Conservation (phyloP, 2,113 vertebrate species). For the Aegithalos caudatus region DNA sequence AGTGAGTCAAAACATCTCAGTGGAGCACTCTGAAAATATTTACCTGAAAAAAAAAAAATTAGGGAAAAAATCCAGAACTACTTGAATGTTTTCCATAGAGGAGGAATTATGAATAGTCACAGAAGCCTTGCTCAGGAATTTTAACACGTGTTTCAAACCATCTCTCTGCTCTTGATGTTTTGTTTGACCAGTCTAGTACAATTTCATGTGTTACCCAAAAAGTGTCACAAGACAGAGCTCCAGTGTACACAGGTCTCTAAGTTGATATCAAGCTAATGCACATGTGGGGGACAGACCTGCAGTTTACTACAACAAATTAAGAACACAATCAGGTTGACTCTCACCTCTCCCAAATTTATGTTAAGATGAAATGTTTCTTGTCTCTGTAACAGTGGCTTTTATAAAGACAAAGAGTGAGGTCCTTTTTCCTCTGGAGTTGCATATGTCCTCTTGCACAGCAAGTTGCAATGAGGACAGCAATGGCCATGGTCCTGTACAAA, state of each 20-base stretch:
- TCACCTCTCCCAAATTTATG: background rate
- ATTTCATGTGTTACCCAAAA: background rate
- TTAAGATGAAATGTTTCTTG: background rate
- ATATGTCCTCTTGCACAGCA: background rate
- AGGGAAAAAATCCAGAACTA: background rate
- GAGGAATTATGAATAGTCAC: background rate
- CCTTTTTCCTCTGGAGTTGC: background rate
- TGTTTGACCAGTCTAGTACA: background rate
- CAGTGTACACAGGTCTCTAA: background rate
- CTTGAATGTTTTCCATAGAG: background rate
- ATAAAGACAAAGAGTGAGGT: background rate
- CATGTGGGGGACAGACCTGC: background rate
- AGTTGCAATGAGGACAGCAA: background rate
- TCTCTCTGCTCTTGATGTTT: background rate
- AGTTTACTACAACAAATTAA: background rate
- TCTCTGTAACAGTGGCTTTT: background rate
- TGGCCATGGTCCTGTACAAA: fast-evolving
- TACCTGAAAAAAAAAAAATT: background rate
- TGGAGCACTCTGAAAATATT: background rate
- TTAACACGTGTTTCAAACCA: background rate
- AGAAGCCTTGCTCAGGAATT: background rate
- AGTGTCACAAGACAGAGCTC: background rate
- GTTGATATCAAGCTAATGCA: background rate
- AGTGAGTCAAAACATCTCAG: background rate
- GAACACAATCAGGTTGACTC: background rate